Percentiles rank a stretch among this genome's conserved stretches.
phyloP scores from a whole-genome alignment of 37 sponge, comb jelly and placozoan species.

The Diacarnus erythraeanus region DNA sequence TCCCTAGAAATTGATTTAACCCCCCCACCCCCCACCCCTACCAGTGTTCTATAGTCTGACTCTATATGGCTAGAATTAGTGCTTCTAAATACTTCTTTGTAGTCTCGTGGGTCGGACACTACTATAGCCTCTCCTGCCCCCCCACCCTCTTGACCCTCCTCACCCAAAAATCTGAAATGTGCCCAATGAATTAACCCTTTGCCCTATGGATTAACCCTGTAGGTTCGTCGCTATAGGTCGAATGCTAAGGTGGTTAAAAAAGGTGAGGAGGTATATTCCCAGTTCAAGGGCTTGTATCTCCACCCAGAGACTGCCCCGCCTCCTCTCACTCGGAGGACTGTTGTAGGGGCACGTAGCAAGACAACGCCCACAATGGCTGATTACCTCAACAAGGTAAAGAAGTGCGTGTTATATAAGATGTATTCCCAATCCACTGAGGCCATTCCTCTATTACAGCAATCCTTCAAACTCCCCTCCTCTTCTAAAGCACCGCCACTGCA shows the following conservation, averaged over 20 bases:
- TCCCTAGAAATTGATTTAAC: no score
- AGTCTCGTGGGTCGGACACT: no score
- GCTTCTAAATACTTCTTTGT: no score
- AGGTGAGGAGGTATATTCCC: conserved; percentile 38
- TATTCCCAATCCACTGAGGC: neutral
- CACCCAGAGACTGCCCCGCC: neutral
- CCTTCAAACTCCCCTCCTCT: neutral
- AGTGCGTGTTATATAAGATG: no score
- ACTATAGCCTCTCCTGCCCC: no score
- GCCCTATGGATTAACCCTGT: no score
- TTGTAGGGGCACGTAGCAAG: neutral
- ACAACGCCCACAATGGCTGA: conserved; percentile 20
- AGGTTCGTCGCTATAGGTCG: conserved; percentile 30
- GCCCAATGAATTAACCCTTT: no score
- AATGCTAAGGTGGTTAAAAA: conserved; percentile 20
- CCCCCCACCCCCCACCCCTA: no score
- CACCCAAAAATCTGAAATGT: no score
- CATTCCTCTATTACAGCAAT: neutral
- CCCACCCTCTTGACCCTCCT: no score
- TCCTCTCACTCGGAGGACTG: neutral
- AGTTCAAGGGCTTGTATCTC: conserved; percentile 27
- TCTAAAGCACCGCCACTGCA: neutral
- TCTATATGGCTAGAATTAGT: no score
- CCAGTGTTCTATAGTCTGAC: no score
- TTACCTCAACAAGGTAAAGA: conserved; percentile 4